phyloP scores from a whole-genome alignment of 2,888 invertebrate genomes.

The Noctua comes region DNA sequence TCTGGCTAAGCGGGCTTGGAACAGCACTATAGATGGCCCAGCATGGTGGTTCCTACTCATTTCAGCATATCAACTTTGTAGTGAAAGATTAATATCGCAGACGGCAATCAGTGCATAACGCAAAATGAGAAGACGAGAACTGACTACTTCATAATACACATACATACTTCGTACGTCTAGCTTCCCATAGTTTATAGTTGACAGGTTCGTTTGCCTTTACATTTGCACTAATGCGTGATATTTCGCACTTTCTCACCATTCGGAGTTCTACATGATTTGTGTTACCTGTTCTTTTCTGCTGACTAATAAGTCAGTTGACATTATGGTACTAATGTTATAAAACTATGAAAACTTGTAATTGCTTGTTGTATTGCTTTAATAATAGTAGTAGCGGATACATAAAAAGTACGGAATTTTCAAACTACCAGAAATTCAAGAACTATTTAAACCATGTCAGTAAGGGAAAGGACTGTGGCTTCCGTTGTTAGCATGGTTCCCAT shows the following conservation, averaged over 20 bases:
- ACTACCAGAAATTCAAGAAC: constrained; percentile 27
- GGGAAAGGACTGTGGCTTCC: constrained; percentile 70
- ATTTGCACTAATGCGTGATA: constrained; percentile 82
- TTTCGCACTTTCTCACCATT: constrained; percentile 85
- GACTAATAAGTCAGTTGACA: constrained; percentile 12
- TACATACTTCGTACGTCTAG: not conserved
- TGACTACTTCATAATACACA: constrained; percentile 23
- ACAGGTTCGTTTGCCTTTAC: constrained; percentile 73
- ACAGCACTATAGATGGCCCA: not conserved
- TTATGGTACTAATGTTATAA: constrained; percentile 18
- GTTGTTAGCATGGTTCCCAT: constrained; percentile 81
- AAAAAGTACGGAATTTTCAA: constrained; percentile 22
- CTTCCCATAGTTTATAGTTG: constrained; percentile 51
- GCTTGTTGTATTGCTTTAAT: not conserved
- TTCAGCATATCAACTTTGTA: not conserved
- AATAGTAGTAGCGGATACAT: constrained; percentile 16
- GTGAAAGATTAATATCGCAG: not conserved
- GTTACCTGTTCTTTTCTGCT: constrained; percentile 16
- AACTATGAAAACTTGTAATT: not conserved
- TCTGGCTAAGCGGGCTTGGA: not conserved
- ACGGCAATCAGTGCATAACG: not conserved
- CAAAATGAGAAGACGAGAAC: constrained; percentile 26
- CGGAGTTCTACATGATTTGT: constrained; percentile 51
- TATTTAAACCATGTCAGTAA: constrained; percentile 71
- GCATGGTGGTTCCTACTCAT: not conserved